Conservation (phyloP, 2,113 vertebrate genomes). For the Columba janthina region DNA sequence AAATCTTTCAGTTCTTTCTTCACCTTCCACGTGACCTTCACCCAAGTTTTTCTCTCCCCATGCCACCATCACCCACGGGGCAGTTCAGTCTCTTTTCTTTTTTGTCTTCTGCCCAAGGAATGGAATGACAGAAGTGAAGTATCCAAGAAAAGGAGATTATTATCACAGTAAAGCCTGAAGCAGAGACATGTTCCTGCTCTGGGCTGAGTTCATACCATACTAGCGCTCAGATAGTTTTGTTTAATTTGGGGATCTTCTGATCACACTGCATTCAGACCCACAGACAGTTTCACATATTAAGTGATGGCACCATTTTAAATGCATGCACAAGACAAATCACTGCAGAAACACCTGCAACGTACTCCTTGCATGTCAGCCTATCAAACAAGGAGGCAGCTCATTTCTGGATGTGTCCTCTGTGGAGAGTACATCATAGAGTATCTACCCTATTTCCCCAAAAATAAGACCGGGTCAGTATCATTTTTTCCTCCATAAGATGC, state of each 20-base stretch:
- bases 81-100: not conserved
- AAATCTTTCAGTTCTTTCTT: not conserved
- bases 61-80: not conserved
- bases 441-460: no score
- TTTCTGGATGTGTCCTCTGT: not conserved
- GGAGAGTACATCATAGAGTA: rapidly evolving
- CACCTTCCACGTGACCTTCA: not conserved
- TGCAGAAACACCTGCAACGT: not conserved
- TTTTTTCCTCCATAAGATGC: no score
- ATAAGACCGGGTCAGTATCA: no score
- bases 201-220: not conserved
- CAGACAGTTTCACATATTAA: not conserved
- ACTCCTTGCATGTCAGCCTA: not conserved
- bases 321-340: not conserved
- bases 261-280: not conserved
- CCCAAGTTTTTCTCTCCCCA: rapidly evolving
- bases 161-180: not conserved
- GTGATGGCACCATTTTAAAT: not conserved
- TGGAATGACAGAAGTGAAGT: not conserved
- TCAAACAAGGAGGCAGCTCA: not conserved
- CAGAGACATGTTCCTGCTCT: not conserved
- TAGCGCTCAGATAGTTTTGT: rapidly evolving
- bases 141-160: not conserved
- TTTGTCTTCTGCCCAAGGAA: not conserved
- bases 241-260: not conserved